These are phyloP conservation scores for Ericerus pela DNA, from an alignment of 1,140 invertebrate genomes.

Conservation along the genomic window DNA sequence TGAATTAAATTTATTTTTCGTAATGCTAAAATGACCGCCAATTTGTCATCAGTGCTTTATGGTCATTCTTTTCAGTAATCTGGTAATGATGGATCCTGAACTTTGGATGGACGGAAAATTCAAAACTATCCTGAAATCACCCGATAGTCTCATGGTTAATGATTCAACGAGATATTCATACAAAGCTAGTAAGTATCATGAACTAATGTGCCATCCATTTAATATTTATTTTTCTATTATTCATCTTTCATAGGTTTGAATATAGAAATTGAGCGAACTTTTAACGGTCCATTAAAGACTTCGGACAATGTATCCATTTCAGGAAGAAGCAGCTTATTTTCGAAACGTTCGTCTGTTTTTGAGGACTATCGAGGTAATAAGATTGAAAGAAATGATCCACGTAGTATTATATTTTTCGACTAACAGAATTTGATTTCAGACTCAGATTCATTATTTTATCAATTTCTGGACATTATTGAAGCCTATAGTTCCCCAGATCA, in stretches of 20 bases:
- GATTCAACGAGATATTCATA: background rate
- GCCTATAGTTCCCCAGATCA: background rate
- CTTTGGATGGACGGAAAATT: background rate
- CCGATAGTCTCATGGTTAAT: background rate
- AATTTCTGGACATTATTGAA: background rate
- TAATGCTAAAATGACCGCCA: too few relatives aligned
- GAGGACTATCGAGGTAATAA: background rate
- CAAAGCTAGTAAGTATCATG: background rate
- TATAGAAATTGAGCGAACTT: conserved; percentile 2
- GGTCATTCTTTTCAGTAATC: too few relatives aligned
- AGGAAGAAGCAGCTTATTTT: background rate
- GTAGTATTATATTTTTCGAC: too few relatives aligned
- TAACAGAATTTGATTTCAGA: background rate
- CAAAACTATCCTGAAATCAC: background rate
- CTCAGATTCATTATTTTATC: background rate
- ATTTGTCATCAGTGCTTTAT: too few relatives aligned
- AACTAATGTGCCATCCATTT: background rate
- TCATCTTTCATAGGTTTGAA: background rate
- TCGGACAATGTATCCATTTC: background rate
- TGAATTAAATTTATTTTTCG: too few relatives aligned
- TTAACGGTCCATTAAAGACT: background rate
- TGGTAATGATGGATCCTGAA: background rate
- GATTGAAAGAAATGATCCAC: background rate
- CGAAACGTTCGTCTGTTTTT: background rate
- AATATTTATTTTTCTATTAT: background rate